Conservation (phyloP, 2,888 invertebrate genomes). For the Tenthredo amoena region DNA sequence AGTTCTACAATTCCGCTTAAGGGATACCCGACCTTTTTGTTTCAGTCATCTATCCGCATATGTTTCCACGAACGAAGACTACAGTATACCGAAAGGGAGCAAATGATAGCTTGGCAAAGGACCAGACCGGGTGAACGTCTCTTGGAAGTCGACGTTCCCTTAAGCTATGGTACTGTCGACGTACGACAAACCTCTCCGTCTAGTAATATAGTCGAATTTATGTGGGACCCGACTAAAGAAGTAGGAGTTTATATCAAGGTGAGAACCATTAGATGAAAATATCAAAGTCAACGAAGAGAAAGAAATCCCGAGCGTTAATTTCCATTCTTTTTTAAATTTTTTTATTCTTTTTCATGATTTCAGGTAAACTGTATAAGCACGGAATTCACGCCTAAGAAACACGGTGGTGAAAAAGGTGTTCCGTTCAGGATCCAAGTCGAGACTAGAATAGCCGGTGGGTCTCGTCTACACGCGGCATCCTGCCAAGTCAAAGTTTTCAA, state of each 20-base stretch:
- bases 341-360: conserved; percentile 47
- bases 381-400: conserved; percentile 98
- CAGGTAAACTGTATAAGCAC: conserved; percentile 98
- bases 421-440: conserved; percentile 98
- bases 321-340: not conserved
- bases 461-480: conserved; percentile 93
- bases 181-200: conserved; percentile 86
- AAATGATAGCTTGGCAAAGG: conserved; percentile 94
- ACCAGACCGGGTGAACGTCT: conserved; percentile 95
- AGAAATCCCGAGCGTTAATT: not conserved
- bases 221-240: conserved; percentile 98
- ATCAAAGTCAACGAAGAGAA: not conserved
- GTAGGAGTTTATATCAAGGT: conserved; percentile 97
- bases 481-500: conserved; percentile 98
- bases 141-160: conserved; percentile 94
- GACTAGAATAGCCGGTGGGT: conserved; percentile 85
- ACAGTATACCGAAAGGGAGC: conserved; percentile 97
- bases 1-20: conserved; percentile 67
- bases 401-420: conserved; percentile 98
- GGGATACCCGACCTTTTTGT: conserved; percentile 66
- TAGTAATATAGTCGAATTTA: conserved; percentile 91
- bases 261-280: conserved; percentile 55
- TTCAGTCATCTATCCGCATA: conserved; percentile 92
- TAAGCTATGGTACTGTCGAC: conserved; percentile 94
- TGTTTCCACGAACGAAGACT: conserved; percentile 97